Evolutionary conservation across 1,140 invertebrate species (phyloP).

Genomic region (Yoshiicerus persimilis): DNA sequence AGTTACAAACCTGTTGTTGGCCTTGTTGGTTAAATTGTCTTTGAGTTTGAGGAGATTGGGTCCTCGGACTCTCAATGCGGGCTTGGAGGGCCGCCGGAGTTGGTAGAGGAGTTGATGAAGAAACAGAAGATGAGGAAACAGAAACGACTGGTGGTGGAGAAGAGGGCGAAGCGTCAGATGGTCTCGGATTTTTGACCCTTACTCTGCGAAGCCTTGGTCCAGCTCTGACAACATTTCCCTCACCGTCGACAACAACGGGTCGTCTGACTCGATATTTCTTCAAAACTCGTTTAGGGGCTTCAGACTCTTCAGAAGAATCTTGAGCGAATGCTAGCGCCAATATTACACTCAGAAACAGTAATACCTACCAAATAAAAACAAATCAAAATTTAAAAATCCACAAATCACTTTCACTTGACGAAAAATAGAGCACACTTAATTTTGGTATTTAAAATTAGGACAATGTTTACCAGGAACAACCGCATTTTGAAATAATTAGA

Average conservation of each 20-base stretch:
- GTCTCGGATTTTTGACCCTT: constrained; percentile 38
- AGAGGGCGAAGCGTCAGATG: not conserved
- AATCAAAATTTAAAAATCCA: not conserved
- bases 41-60: not conserved
- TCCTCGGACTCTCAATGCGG: not conserved
- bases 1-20: not conserved
- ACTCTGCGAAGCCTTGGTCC: constrained; percentile 36
- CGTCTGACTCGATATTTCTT: constrained; percentile 44
- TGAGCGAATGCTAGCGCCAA: constrained; percentile 30
- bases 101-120: not conserved
- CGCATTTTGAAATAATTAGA: constrained; percentile 18
- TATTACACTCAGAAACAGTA: constrained; percentile 25
- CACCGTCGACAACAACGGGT: constrained; percentile 41
- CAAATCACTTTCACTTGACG: not conserved
- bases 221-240: constrained; percentile 30
- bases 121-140: not conserved
- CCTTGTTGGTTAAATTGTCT: too few species aligned
- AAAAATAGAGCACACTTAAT: not conserved
- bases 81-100: not conserved
- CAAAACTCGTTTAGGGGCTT: constrained; percentile 42
- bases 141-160: not conserved
- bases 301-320: constrained; percentile 43
- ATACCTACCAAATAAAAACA: constrained; percentile 26
- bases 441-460: not conserved
- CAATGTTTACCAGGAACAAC: constrained; percentile 31